Percentiles rank a stretch among this genome's conserved stretches.
Evolutionary conservation across 2,888 invertebrate species (phyloP).

Genomic region (Laspeyria flexula): DNA sequence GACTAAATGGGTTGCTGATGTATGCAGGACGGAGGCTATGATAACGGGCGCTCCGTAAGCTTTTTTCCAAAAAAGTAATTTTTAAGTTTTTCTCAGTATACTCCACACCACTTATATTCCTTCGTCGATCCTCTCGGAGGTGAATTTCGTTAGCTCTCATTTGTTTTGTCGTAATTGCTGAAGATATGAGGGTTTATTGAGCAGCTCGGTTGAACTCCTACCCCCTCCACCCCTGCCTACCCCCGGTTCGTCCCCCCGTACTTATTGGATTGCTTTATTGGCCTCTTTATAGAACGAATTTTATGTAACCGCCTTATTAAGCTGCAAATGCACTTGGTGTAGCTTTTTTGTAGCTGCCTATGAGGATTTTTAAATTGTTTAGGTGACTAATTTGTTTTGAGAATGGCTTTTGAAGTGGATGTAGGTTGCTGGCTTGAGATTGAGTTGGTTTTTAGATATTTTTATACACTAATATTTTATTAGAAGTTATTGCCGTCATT

Average conservation of each 20-base stretch:
- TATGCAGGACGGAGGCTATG: too few species aligned
- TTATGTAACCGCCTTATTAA: slow-evolving; percentile 70
- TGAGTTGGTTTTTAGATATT: not conserved
- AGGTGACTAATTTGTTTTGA: slow-evolving; percentile 2
- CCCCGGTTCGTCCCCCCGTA: slow-evolving; percentile 48
- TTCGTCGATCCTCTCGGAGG: slow-evolving; percentile 67
- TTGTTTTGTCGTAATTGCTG: slow-evolving; percentile 83
- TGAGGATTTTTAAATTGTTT: slow-evolving; percentile 5
- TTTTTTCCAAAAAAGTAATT: too few species aligned
- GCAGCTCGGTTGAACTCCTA: slow-evolving; percentile 40
- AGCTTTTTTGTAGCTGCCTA: slow-evolving; percentile 26
- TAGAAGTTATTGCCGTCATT: too few species aligned
- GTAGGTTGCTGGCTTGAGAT: not conserved
- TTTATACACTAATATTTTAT: too few species aligned
- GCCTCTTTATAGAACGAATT: slow-evolving; percentile 62
- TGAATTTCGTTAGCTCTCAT: slow-evolving; percentile 84
- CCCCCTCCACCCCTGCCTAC: slow-evolving; percentile 35
- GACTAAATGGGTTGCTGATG: too few species aligned
- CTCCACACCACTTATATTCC: slow-evolving; percentile 50
- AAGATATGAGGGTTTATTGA: slow-evolving; percentile 77
- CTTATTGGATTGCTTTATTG: slow-evolving; percentile 77
- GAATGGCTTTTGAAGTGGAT: not conserved
- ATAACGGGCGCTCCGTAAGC: too few species aligned
- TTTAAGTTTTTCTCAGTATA: not conserved
- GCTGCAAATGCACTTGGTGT: slow-evolving; percentile 36